A percentile compares a stretch with the other conserved stretches of the same genome.
phyloP scores from a whole-genome alignment of 2,113 vertebrate genomes.

The Amazona guildingii region DNA sequence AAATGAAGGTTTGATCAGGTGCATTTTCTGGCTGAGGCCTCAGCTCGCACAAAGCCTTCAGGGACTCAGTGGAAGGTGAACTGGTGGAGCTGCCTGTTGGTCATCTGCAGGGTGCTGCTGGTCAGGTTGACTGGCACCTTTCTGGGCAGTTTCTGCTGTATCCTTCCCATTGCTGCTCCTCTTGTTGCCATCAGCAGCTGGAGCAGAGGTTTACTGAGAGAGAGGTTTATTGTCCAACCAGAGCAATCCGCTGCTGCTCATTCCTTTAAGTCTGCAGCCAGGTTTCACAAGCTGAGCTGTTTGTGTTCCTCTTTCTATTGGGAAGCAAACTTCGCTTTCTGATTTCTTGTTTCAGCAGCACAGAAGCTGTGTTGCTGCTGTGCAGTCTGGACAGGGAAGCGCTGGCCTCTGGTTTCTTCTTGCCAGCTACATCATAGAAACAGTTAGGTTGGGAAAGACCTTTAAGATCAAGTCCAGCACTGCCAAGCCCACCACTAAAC shows the following conservation, averaged over 20 bases:
- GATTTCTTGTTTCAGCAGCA: neutral
- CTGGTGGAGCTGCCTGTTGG: neutral
- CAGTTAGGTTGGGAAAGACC: neutral
- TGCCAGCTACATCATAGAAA: neutral
- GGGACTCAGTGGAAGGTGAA: neutral
- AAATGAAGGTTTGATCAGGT: neutral
- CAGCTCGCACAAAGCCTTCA: neutral
- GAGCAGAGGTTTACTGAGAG: neutral
- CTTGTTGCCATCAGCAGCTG: neutral
- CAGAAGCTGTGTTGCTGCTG: neutral
- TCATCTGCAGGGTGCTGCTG: neutral
- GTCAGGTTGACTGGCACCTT: neutral
- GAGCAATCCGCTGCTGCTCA: fast-evolving
- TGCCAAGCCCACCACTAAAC: neutral
- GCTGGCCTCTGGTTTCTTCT: neutral
- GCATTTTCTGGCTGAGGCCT: neutral
- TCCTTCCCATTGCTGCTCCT: neutral
- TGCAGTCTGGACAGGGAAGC: fast-evolving
- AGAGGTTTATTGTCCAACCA: neutral
- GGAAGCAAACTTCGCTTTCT: neutral
- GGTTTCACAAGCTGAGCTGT: neutral
- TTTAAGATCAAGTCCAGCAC: neutral
- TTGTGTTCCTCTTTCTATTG: neutral
- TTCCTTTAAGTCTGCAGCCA: neutral
- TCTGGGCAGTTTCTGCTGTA: neutral